A percentile compares a stretch with the other conserved stretches of the same genome.
Conservation (phyloP, 2,888 invertebrate species). For the Tholera decimalis region DNA sequence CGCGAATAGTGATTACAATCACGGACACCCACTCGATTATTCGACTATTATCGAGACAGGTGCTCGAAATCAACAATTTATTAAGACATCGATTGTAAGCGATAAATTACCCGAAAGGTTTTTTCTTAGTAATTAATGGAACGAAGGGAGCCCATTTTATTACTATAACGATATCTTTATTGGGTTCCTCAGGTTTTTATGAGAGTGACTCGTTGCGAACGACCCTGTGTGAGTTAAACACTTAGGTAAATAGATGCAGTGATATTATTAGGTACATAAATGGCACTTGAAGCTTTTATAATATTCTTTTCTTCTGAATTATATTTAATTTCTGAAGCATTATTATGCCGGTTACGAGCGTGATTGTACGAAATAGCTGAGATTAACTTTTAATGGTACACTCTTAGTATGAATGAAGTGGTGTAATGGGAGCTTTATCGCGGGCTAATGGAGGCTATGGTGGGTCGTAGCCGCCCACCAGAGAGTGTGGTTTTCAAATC, state of each 20-base stretch:
- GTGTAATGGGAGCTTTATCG: conserved; percentile 82
- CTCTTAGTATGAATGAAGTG: conserved; percentile 82
- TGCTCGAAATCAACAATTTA: conserved; percentile 83
- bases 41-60: conserved; percentile 70
- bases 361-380: conserved; percentile 77
- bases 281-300: background rate
- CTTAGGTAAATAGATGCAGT: conserved; percentile 61
- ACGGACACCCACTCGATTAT: conserved; percentile 72
- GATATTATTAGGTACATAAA: conserved; percentile 47
- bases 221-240: conserved; percentile 62
- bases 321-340: conserved; percentile 62
- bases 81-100: conserved; percentile 79
- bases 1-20: conserved; percentile 73
- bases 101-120: conserved; percentile 82
- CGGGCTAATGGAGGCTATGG: conserved; percentile 77
- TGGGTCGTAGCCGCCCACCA: conserved; percentile 70
- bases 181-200: conserved; percentile 78
- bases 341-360: conserved; percentile 67
- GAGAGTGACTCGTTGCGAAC: conserved; percentile 61
- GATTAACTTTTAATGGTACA: conserved; percentile 82
- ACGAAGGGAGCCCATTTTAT: conserved; percentile 79
- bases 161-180: conserved; percentile 84
- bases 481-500: no score
- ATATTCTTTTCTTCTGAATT: conserved; percentile 21
- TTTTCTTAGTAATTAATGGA: conserved; percentile 83